Percentiles rank a stretch among this genome's conserved stretches.
phyloP scores from a whole-genome alignment of 2,113 vertebrate genomes.

The Trachemys scripta region DNA sequence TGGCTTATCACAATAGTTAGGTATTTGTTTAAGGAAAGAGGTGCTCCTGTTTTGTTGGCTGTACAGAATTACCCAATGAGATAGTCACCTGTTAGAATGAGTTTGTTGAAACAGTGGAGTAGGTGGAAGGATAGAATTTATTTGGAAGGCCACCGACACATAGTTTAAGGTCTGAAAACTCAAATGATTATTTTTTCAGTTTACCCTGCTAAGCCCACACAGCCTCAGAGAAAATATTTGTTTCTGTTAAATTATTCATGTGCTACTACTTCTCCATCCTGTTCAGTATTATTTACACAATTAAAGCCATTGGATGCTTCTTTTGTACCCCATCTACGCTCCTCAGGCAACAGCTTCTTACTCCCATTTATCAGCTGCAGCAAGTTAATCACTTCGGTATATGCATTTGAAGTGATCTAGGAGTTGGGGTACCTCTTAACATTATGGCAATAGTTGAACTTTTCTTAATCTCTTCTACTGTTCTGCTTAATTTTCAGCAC shows the following conservation, averaged over 20 bases:
- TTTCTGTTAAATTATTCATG: not conserved
- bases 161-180: not conserved
- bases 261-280: not conserved
- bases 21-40: not conserved
- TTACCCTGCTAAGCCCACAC: not conserved
- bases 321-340: not conserved
- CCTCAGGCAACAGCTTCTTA: not conserved
- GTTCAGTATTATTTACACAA: not conserved
- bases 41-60: not conserved
- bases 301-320: not conserved
- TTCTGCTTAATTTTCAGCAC: not conserved
- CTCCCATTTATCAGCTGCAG: not conserved
- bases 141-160: not conserved
- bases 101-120: not conserved
- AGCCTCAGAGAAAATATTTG: not conserved
- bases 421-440: not conserved
- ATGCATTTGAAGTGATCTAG: not conserved
- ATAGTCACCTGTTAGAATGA: not conserved
- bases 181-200: not conserved
- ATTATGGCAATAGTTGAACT: not conserved
- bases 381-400: not conserved
- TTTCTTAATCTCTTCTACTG: not conserved
- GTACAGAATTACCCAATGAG: not conserved
- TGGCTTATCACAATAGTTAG: not conserved
- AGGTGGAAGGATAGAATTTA: slow-evolving; percentile 1